Evolutionary conservation across 1,140 invertebrate species (phyloP), one percentile per base, ranked within the genome.

Genomic region (Pomacea maculata): DNA sequence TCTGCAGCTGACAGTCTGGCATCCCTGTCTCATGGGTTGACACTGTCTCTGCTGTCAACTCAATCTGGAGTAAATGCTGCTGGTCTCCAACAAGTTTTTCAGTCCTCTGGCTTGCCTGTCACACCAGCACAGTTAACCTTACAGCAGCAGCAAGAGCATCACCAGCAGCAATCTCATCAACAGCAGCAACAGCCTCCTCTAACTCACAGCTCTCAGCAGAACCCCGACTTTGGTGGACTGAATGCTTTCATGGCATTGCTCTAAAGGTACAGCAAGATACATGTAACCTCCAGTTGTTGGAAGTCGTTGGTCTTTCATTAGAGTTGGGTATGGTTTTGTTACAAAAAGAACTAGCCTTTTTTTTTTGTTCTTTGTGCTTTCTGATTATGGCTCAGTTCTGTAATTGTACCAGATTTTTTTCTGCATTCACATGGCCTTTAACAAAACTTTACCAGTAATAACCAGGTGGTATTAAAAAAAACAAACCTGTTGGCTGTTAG

Each of bases 221-320:
- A 83, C 64, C 83, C 84, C 63, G 84, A 86, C 55, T 86, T 85
- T 73, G 79, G 83, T 10, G 83, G 83, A 6, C 83, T 87, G 12
- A 80, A 84, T 79, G 83, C 86, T 15, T 86, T 87, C 68, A 87
- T 87, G 85, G 82, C 86, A 71, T 79, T 86, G 29, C 84, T 87
- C 29, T 78, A 45, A 55, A 55, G 15, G 29, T 61, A 9, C 15
- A 14, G 57, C 15, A 61, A 45, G 34, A 6, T 45, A 45, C 34
- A 45, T 45, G 34, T 45, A 45, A 45, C 34, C 34, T 45, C 3
- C 6, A 45, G 2, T 2, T 45, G 34, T 6, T 45, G 34, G 25
- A 45, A 45, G 34, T 45, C 34, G 6, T 45, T 45, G 34, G 34
- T 45, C 34, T 45, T 45, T 6, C 34, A 45, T 45, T 45, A 45